Conservation (phyloP, 2,888 invertebrate genomes). For the Lysandra coridon region DNA sequence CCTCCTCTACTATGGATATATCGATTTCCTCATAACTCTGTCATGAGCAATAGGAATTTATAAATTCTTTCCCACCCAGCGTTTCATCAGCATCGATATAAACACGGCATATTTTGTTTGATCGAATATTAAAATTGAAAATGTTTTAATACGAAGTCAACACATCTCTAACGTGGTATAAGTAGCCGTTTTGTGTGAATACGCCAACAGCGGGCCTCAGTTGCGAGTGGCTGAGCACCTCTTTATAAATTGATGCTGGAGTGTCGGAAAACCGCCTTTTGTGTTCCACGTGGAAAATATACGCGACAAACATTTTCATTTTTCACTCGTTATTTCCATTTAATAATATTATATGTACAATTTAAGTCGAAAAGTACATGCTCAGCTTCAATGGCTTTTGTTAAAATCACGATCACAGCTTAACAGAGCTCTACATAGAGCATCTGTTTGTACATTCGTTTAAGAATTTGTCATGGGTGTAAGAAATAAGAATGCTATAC, state of each 20-base stretch:
- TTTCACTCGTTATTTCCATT: background rate
- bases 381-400: background rate
- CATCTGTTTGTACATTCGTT: no score
- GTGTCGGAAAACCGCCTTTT: constrained; percentile 10
- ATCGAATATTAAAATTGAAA: constrained; percentile 7
- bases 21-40: constrained; percentile 1
- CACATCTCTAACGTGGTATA: background rate
- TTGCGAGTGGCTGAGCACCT: constrained; percentile 22
- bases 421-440: background rate
- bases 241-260: constrained; percentile 22
- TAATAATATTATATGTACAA: background rate
- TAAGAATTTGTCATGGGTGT: no score
- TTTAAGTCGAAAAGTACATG: background rate
- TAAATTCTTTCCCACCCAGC: background rate
- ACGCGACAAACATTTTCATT: background rate
- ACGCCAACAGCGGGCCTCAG: constrained; percentile 5
- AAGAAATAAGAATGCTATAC: no score
- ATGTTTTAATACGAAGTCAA: background rate
- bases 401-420: background rate
- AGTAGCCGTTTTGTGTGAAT: constrained; percentile 19
- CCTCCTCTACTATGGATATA: background rate
- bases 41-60: background rate
- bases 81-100: background rate
- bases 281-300: constrained; percentile 3
- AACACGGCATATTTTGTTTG: background rate